Base-by-base conservation (phyloP, 2,797 vertebrate species). In the Triplophysa bombifrons region DNA sequence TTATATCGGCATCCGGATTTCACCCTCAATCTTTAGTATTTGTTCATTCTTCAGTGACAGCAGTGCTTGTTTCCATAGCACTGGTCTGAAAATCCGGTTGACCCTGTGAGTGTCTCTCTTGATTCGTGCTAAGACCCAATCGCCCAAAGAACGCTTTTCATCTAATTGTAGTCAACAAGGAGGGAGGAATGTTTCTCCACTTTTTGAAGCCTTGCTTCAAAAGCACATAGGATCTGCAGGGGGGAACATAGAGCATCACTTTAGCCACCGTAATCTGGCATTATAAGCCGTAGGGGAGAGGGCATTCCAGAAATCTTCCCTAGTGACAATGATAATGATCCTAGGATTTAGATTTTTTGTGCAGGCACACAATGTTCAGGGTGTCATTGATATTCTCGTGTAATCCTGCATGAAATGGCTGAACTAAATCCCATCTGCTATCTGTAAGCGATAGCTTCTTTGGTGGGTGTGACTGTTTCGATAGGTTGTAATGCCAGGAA, bases 311-410 rank as follows among this genome's bases (percentile, higher is more conserved):
- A 67, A 79, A 82, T 81, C 17, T 84, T 61, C 41, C 68, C 73
- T 61, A 61, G 56, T 83, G 74, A 78, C 80, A 68, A 44, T 77
- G 66, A 83, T 74, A 77, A 83, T 80, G 63, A 74, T 60, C 65
- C 53, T 72, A 66, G 63, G 30, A 71, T 73, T 78, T 25, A 25
- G 48, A 34, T 27, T 80, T 48, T 56, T 65, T 41, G 3, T 76
- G 55, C 56, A 76, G 48, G 63, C 60, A 71, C 69, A 55, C 56
- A 60, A 22, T 67, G 67, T 46, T 67, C 65, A 34, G 27, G 5
- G 34, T 68, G 50, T 60, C 25, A 30, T 67, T 80, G 48, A 70
- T 73, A 48, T 77, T 30, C 34, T 76, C 38, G 64, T 60, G 27
- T 16, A 61, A 34, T 67, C 72, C 55, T 74, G 60, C 70, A 84